phyloP scores from a whole-genome alignment of 2,888 invertebrate species.

The Diabrotica balteata region DNA sequence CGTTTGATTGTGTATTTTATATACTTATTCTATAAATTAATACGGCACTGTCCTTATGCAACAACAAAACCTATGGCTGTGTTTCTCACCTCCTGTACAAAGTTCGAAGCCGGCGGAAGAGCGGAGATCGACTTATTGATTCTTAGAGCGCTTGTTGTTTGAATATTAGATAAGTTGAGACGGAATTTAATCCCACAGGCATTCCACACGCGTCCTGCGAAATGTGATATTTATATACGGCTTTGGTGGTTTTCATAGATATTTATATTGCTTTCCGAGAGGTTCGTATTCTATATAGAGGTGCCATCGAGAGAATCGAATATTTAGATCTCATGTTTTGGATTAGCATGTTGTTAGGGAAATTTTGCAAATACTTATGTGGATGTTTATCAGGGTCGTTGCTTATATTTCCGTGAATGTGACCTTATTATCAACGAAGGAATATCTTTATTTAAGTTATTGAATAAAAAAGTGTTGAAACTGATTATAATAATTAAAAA shows the following conservation, averaged over 20 bases:
- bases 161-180: slow-evolving; percentile 55
- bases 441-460: no score
- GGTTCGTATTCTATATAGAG: neutral
- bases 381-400: no score
- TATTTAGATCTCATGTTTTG: slow-evolving; percentile 26
- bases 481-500: neutral
- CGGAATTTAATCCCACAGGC: slow-evolving; percentile 54
- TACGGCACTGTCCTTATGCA: neutral
- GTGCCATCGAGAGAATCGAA: slow-evolving; percentile 16
- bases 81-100: neutral
- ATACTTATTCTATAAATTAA: neutral
- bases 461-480: no score
- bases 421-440: no score
- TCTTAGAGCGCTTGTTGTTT: slow-evolving; percentile 53
- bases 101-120: neutral
- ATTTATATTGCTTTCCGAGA: slow-evolving; percentile 40
- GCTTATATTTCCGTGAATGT: no score
- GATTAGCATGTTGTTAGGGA: slow-evolving; percentile 19
- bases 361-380: neutral
- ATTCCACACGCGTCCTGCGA: slow-evolving; percentile 47
- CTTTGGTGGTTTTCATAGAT: slow-evolving; percentile 42
- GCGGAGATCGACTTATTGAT: slow-evolving; percentile 51
- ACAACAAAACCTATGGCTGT: neutral
- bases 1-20: neutral
- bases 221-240: slow-evolving; percentile 49